Conservation (phyloP, 2,113 vertebrate species). For the Dermatemys mawii region DNA sequence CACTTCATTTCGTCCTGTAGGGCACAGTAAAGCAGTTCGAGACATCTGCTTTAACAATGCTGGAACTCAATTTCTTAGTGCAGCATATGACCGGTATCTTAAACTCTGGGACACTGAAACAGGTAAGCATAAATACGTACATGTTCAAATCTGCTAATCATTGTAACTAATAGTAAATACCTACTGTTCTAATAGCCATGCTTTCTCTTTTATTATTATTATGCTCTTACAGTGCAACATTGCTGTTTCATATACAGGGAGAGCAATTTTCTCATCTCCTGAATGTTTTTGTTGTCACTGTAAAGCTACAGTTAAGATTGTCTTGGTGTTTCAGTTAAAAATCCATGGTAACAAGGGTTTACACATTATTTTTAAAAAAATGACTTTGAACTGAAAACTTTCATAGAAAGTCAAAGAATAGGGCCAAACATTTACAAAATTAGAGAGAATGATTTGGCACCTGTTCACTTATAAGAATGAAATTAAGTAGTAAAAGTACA, state of each 20-base stretch:
- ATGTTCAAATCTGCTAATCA: background rate
- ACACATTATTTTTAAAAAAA: background rate
- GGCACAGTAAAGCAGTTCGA: slow-evolving; percentile 96
- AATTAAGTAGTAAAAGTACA: background rate
- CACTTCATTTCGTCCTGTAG: slow-evolving; percentile 68
- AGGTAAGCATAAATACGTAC: slow-evolving; percentile 76
- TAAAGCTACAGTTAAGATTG: background rate
- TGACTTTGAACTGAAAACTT: background rate
- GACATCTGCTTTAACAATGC: slow-evolving; percentile 96
- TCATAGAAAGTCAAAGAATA: background rate
- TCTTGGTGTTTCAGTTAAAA: background rate
- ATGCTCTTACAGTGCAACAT: background rate
- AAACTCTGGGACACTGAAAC: slow-evolving; percentile 99
- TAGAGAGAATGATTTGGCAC: background rate
- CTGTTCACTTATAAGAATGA: background rate
- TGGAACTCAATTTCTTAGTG: slow-evolving; percentile 93
- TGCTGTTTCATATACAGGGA: background rate
- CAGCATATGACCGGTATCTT: slow-evolving; percentile 95
- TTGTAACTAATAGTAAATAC: background rate
- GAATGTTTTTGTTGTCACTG: background rate
- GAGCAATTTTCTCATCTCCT: background rate
- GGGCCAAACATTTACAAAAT: background rate
- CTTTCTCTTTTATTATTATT: background rate
- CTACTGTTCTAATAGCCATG: background rate
- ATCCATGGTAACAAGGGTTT: background rate